Evolutionary conservation across 2,797 vertebrate species (phyloP).

Genomic region (Cyprinodon diabolis): DNA sequence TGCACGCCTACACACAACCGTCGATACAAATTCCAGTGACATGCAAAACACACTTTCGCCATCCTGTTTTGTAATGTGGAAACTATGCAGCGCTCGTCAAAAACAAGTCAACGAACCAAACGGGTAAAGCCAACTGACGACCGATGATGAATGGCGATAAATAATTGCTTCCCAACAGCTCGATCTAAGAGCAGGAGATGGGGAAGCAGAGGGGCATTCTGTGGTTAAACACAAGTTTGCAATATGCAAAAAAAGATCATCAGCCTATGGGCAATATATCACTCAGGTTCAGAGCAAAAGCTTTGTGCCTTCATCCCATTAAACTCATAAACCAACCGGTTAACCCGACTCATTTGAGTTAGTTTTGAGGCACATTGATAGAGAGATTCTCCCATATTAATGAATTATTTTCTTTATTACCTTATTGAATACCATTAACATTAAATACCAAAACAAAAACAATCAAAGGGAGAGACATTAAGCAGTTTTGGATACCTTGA

Average conservation of each 20-base stretch:
- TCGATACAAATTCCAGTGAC: conserved; percentile 5
- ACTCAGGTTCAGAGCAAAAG: background rate
- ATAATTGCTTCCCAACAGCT: conserved; percentile 49
- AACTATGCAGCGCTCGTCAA: conserved; percentile 45
- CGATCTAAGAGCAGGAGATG: conserved; percentile 23
- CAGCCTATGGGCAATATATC: background rate
- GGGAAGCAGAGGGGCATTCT: conserved; percentile 5
- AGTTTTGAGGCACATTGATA: background rate
- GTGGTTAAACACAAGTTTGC: conserved; percentile 16
- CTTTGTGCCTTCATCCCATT: background rate
- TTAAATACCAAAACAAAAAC: background rate
- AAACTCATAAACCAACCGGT: conserved; percentile 1
- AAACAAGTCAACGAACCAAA: conserved; percentile 54
- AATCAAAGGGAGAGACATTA: background rate
- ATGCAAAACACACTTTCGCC: conserved; percentile 31
- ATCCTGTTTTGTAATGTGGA: conserved; percentile 46
- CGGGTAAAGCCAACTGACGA: conserved; percentile 30
- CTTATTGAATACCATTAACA: background rate
- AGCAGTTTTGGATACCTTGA: background rate
- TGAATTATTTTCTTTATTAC: background rate
- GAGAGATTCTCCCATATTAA: background rate
- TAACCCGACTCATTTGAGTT: background rate
- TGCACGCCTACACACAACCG: conserved; percentile 1
- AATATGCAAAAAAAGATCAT: background rate
- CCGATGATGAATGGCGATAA: conserved; percentile 31